Conservation (phyloP, 2,888 invertebrate species). For the Octonoba sinensis region DNA sequence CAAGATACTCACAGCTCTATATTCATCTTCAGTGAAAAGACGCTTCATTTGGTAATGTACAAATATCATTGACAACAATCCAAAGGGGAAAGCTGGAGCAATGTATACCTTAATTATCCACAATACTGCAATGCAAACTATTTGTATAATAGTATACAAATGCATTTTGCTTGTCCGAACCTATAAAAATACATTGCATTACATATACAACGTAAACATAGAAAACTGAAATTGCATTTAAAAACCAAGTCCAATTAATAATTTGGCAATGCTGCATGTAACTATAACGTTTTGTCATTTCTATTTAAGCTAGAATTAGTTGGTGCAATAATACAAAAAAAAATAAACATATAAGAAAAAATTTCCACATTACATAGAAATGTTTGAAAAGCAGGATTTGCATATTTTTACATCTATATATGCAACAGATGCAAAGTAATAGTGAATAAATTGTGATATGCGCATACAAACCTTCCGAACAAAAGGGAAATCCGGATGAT, state of each 20-base stretch:
- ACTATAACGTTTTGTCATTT: no score
- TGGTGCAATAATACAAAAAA: no score
- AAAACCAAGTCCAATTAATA: no score
- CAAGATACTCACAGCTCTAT: slow-evolving; percentile 81
- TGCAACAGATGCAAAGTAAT: no score
- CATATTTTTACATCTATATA: no score
- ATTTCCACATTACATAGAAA: no score
- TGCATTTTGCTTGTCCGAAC: slow-evolving; percentile 93
- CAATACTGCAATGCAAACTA: slow-evolving; percentile 81
- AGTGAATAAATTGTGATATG: not conserved
- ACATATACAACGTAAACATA: no score
- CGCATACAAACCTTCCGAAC: slow-evolving; percentile 81
- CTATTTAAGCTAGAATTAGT: no score
- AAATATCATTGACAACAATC: slow-evolving; percentile 91
- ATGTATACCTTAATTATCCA: slow-evolving; percentile 91
- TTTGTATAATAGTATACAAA: slow-evolving; percentile 87
- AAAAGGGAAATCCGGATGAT: slow-evolving; percentile 91
- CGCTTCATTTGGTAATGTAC: slow-evolving; percentile 79
- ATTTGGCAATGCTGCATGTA: no score
- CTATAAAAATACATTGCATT: slow-evolving; percentile 72
- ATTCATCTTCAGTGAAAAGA: slow-evolving; percentile 84
- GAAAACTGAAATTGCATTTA: no score
- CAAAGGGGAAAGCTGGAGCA: slow-evolving; percentile 93
- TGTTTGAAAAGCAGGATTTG: no score
- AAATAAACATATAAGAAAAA: no score